Base-by-base conservation (phyloP, 2,113 vertebrate species). In the Lethenteron reissneri region DNA sequence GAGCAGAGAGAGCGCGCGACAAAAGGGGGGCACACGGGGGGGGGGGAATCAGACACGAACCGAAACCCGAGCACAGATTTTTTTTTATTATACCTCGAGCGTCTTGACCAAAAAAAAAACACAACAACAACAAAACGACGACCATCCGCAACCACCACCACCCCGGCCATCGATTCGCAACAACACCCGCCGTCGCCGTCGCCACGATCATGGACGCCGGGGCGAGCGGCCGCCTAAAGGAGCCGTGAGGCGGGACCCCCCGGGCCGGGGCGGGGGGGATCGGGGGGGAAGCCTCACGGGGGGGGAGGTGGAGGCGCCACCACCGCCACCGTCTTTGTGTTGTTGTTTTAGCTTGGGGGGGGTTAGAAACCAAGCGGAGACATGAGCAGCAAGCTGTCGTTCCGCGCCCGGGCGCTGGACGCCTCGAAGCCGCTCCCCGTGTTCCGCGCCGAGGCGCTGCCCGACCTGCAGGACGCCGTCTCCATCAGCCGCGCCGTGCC, bases 321-420 rank as follows among this genome's bases (percentile, higher is more conserved):
- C 75, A 76, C 72, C 77, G 76, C 75, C 77, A 10, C 12, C 60
- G 14, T 79, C 79, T 78, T 79, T 79, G 79, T 79, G 83, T 81
- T 80, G 41, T 41, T 41, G 6, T 41, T 41, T 41, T 81, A 81
- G 77, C 81, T 76, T 71, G 76, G 83, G 81, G 81, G 80, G 82
- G 80, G 83, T 78, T 7, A 19, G 8, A 15, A 64, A 64, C 19
- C 14, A 64, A 15, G 14, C 62, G 62, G 6, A 15, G 59, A 56
- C 72, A 87, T 84, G 84, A 92, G 89, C 87, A 92, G 89, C 83
- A 90, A 90, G 89, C 86, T 91, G 80, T 92, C 87, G 83, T 91
- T 92, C 84, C 87, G 89, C 79, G 87, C 89, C 81, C 88, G 88
- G 82, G 87, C 89, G 85, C 86, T 92, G 82, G 89, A 90, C 87